phyloP scores from a whole-genome alignment of 2,888 invertebrate species.

The Limnephilus rhombicus region DNA sequence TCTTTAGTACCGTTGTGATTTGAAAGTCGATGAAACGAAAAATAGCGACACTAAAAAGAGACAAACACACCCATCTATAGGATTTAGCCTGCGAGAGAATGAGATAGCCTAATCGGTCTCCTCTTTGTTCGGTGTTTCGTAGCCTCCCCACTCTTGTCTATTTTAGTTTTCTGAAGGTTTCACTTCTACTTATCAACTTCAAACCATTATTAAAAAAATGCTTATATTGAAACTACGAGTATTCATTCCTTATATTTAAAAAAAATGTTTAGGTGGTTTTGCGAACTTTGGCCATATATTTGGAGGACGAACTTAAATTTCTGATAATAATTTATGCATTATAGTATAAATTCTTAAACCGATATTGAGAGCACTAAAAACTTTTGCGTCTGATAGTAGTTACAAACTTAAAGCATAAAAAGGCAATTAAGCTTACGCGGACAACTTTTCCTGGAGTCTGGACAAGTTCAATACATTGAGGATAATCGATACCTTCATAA shows the following conservation, averaged over 20 bases:
- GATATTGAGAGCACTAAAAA: not conserved
- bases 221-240: too few relatives aligned
- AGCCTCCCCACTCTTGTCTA: too few relatives aligned
- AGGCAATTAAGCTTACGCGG: not conserved
- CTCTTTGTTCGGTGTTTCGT: too few relatives aligned
- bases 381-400: not conserved
- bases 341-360: not conserved
- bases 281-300: not conserved
- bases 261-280: not conserved
- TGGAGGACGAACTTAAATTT: not conserved
- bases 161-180: too few relatives aligned
- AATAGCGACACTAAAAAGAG: too few relatives aligned
- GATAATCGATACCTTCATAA: not conserved
- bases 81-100: too few relatives aligned
- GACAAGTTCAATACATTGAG: not conserved
- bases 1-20: too few relatives aligned
- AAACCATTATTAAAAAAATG: not conserved
- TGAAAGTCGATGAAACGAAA: too few relatives aligned
- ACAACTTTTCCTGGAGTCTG: not conserved
- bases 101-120: too few relatives aligned
- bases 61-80: too few relatives aligned
- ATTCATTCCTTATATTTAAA: not conserved
- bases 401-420: not conserved
- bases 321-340: conserved; percentile 11
- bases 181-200: not conserved